Percentiles rank a stretch among this genome's conserved stretches.
Evolutionary conservation across 2,113 vertebrate genomes (phyloP).

Genomic region (Notechis scutatus): DNA sequence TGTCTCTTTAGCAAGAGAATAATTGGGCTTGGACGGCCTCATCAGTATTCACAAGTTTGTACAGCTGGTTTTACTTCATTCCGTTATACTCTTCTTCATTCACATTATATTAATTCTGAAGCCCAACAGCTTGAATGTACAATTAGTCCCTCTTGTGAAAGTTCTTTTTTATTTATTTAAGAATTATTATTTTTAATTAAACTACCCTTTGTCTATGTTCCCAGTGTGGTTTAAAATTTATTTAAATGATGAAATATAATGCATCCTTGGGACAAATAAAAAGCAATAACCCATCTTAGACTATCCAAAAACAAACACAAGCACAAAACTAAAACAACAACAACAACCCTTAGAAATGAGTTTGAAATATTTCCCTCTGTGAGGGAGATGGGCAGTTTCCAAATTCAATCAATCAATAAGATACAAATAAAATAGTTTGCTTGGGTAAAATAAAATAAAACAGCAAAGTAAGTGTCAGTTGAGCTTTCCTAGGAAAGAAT

Average conservation of each 20-base stretch:
- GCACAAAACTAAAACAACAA: not conserved
- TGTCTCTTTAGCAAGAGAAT: constrained; percentile 21
- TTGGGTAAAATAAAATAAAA: not conserved
- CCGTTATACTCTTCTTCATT: not conserved
- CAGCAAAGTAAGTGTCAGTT: not conserved
- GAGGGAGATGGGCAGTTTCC: not conserved
- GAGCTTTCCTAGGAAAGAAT: not conserved
- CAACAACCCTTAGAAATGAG: not conserved
- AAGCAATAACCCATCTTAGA: not conserved
- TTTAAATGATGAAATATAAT: not conserved
- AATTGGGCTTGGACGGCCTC: not conserved
- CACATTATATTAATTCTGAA: not conserved
- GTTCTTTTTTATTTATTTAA: not conserved
- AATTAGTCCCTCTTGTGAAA: not conserved
- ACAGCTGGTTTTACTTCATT: constrained; percentile 9
- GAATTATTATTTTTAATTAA: constrained; percentile 9
- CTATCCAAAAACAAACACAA: not conserved
- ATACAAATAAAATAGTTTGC: not conserved
- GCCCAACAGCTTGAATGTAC: not conserved
- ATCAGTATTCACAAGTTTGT: constrained; percentile 4
- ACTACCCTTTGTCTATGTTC: not conserved
- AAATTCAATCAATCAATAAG: not conserved
- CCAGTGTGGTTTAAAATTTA: not conserved
- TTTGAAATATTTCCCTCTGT: not conserved
- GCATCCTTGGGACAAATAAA: not conserved